Evolutionary conservation across 92 coral and sea anemone species (phyloP), one percentile per base, ranked within the genome.

Genomic region (Palythoa heliodiscus): DNA sequence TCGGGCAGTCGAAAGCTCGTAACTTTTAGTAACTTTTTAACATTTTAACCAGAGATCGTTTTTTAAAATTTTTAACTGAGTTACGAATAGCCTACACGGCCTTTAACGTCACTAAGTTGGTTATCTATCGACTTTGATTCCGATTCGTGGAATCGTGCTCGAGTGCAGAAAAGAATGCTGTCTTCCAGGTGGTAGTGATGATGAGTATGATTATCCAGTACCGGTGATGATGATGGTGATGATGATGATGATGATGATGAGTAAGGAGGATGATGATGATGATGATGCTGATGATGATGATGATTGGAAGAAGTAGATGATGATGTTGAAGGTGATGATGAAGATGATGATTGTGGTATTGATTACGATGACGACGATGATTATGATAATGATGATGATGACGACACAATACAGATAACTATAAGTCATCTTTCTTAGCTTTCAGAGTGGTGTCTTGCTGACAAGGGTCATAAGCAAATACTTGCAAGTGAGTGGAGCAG

Each of bases 371-470:
- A 57, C 11, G 17, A 13, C 16, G 16, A 57, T 13, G 63, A 57
- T 52, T 0, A 52, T 13, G 14, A 8, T 2, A 52, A 2, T 55
- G 16, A 54, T 54, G 61, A 11, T 54, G 8, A 11, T 0, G 19
- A 52, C 11, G 55, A 52, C 55, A 5, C 55, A 52, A 11, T 5
- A 9, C 16, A 12, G 61, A 55, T 9, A 60, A 60, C 22, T 15
- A 3, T 17, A 6, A 77, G 0, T 74, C 20, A 10, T 38, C 57
- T 4, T 63, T 63, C 13, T 60, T 24, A 93, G 97, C 82, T 90
- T 93, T 61, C 97, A 93, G 91, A 92, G 84, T 82, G 94, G 97
- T 10, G 60, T 89, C 61, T 69, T 93, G 39, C 89, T 93, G 20
- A 70, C 85, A 22, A 86, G 77, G 75, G 73, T 93, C 37, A 82